Percentiles rank a stretch among this genome's conserved stretches.
Conservation (phyloP, 2,888 invertebrate genomes). For the Artemia sp. region DNA sequence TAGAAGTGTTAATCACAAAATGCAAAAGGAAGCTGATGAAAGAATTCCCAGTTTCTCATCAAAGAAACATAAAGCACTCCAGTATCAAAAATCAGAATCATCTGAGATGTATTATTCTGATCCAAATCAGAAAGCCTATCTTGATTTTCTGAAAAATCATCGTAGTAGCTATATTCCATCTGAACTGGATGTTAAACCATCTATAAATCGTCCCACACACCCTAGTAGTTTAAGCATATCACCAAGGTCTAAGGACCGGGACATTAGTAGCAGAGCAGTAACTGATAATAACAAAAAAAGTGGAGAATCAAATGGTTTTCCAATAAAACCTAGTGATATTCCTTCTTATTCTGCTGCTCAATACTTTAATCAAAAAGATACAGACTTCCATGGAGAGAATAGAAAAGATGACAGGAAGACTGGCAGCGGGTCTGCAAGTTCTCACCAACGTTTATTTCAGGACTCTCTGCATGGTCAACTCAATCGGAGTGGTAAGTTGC, state of each 20-base stretch:
- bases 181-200: too few relatives aligned
- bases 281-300: neutral
- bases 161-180: neutral
- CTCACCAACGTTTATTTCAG: too few relatives aligned
- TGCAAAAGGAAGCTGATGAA: neutral
- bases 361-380: slow-evolving; percentile 10
- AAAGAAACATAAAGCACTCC: neutral
- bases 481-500: too few relatives aligned
- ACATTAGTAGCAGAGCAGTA: neutral
- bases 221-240: too few relatives aligned
- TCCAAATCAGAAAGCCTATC: neutral
- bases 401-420: too few relatives aligned
- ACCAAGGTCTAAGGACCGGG: too few relatives aligned
- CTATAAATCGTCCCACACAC: too few relatives aligned
- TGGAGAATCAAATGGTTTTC: neutral
- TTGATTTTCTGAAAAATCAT: neutral
- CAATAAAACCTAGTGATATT: neutral
- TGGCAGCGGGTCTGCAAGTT: too few relatives aligned
- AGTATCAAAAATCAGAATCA: neutral
- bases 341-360: slow-evolving; percentile 15
- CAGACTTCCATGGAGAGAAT: neutral
- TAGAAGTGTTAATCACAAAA: neutral
- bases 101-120: neutral
- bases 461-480: too few relatives aligned
- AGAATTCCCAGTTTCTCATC: neutral